phyloP scores from a whole-genome alignment of 2,113 vertebrate species.

The Cheilinus undulatus region DNA sequence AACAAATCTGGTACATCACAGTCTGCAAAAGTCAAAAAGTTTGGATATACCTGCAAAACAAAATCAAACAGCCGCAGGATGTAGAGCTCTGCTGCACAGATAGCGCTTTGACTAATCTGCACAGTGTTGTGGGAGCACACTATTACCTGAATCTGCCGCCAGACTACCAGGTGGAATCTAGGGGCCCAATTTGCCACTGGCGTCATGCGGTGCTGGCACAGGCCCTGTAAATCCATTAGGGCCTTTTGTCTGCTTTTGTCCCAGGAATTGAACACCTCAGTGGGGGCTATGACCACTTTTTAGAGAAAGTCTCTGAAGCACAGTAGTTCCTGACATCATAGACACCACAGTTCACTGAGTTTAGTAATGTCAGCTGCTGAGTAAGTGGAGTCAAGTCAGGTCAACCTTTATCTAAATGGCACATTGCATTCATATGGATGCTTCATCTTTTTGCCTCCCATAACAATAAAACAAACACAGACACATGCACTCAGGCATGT shows the following conservation, averaged over 20 bases:
- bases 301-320: slow-evolving; percentile 37
- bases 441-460: slow-evolving; percentile 27
- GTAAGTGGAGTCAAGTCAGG: slow-evolving; percentile 37
- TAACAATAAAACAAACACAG: slow-evolving; percentile 27
- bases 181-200: slow-evolving; percentile 53
- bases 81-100: slow-evolving; percentile 20
- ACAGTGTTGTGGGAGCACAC: slow-evolving; percentile 25
- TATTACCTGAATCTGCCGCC: slow-evolving; percentile 56
- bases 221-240: slow-evolving; percentile 66
- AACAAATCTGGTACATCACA: neutral
- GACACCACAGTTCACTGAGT: slow-evolving; percentile 40
- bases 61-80: slow-evolving; percentile 11
- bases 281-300: slow-evolving; percentile 10
- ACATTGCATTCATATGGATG: slow-evolving; percentile 53
- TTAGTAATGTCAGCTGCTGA: slow-evolving; percentile 23
- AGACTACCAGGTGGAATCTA: slow-evolving; percentile 54
- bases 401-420: slow-evolving; percentile 40
- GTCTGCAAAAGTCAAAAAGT: slow-evolving; percentile 21
- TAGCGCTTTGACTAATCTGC: slow-evolving; percentile 50
- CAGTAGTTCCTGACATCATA: slow-evolving; percentile 6
- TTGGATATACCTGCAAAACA: neutral
- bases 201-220: slow-evolving; percentile 49
- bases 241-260: slow-evolving; percentile 53
- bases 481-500: slow-evolving; percentile 22
- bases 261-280: slow-evolving; percentile 44